phyloP scores from a whole-genome alignment of 2,888 invertebrate genomes.

The Spilarctia lutea region DNA sequence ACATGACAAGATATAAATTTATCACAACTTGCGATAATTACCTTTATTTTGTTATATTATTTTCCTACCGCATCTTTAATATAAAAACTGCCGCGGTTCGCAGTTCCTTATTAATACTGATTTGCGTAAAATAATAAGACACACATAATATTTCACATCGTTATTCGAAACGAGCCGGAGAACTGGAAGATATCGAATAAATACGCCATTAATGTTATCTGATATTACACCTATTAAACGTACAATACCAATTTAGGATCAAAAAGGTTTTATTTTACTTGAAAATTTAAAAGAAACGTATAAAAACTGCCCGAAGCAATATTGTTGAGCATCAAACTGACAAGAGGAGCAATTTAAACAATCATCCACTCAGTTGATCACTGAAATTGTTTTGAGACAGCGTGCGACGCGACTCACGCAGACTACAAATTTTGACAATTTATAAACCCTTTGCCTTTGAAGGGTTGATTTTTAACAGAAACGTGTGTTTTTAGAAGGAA shows the following conservation, averaged over 20 bases:
- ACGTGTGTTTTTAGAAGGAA: background rate
- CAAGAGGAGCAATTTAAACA: slow-evolving; percentile 58
- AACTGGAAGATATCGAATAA: background rate
- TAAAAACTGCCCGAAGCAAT: slow-evolving; percentile 40
- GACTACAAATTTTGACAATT: slow-evolving; percentile 43
- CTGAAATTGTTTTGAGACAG: slow-evolving; percentile 62
- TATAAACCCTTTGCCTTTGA: slow-evolving; percentile 30
- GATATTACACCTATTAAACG: background rate
- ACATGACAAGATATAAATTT: background rate
- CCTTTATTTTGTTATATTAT: background rate
- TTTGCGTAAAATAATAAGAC: background rate
- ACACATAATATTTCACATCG: background rate
- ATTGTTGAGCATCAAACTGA: slow-evolving; percentile 52
- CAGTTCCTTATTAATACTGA: background rate
- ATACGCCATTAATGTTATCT: background rate
- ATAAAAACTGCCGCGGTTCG: background rate
- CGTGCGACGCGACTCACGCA: slow-evolving; percentile 24
- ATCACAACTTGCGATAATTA: background rate
- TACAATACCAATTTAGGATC: slow-evolving; percentile 1
- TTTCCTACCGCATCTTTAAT: background rate
- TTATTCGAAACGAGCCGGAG: background rate
- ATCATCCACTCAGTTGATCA: slow-evolving; percentile 70
- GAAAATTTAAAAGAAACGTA: slow-evolving; percentile 4
- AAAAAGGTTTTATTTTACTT: slow-evolving; percentile 4
- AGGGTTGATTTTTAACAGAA: slow-evolving; percentile 28